Conservation (phyloP, 2,888 invertebrate species). For the Drosophila kanekoi region DNA sequence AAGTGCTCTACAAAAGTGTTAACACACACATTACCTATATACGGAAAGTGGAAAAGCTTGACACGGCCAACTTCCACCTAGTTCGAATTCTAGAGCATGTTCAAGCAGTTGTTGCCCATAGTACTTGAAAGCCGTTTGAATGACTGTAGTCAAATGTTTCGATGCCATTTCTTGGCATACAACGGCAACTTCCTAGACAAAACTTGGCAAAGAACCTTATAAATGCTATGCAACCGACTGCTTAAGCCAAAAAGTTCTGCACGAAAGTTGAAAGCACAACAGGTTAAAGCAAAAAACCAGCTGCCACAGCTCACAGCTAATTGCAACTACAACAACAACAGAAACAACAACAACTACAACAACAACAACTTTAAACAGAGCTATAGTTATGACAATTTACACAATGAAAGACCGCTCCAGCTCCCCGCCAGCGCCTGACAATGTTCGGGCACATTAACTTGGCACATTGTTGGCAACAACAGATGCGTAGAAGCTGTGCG, state of each 20-base stretch:
- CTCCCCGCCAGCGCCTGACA: slow-evolving; percentile 7
- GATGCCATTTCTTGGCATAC: slow-evolving; percentile 15
- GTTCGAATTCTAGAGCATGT: too few relatives aligned
- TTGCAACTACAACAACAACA: slow-evolving; percentile 39
- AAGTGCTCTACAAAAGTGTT: neutral
- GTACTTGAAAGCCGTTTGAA: slow-evolving; percentile 35
- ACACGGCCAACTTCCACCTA: too few relatives aligned
- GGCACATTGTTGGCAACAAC: slow-evolving; percentile 42
- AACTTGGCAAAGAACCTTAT: slow-evolving; percentile 31
- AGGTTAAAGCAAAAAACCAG: slow-evolving; percentile 53
- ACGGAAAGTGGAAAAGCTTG: too few relatives aligned
- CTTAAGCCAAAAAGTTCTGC: slow-evolving; percentile 23
- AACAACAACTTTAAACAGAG: slow-evolving; percentile 24
- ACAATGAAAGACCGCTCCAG: slow-evolving; percentile 13
- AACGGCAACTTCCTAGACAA: slow-evolving; percentile 2
- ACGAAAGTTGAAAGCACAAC: slow-evolving; percentile 43
- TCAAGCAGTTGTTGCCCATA: slow-evolving; percentile 4
- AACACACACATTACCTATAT: too few relatives aligned
- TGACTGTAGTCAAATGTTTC: slow-evolving; percentile 21
- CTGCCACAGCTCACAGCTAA: slow-evolving; percentile 50
- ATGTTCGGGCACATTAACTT: slow-evolving; percentile 69
- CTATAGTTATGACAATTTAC: slow-evolving; percentile 67
- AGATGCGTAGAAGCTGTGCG: slow-evolving; percentile 29
- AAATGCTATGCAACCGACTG: slow-evolving; percentile 43
- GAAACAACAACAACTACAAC: too few relatives aligned